These are phyloP conservation scores for Vombatus ursinus DNA, from an alignment of 2,113 vertebrate genomes.

Conservation along the genomic window DNA sequence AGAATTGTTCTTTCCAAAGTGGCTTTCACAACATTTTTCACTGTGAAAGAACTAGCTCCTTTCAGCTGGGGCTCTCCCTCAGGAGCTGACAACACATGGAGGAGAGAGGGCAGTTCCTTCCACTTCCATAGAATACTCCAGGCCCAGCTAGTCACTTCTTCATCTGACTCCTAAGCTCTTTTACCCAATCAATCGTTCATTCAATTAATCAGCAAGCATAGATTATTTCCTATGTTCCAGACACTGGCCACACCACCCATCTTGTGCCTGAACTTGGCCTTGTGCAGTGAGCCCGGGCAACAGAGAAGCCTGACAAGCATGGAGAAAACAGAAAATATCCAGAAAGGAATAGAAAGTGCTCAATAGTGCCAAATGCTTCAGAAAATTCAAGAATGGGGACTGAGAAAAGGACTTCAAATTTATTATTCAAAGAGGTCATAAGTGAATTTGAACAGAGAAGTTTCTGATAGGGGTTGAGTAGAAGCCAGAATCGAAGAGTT, in stretches of 20 bases:
- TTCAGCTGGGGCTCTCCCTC: background rate
- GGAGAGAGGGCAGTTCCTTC: background rate
- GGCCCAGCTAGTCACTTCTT: background rate
- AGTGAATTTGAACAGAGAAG: background rate
- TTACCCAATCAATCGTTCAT: background rate
- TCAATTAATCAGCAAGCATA: background rate
- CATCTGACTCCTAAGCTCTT: background rate
- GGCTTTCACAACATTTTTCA: background rate
- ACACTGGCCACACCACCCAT: background rate
- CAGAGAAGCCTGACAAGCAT: too few species aligned
- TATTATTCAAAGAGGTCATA: background rate
- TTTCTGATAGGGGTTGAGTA: background rate
- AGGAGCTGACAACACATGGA: background rate
- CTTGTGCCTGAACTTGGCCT: too few species aligned
- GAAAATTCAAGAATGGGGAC: background rate
- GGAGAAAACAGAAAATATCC: too few species aligned
- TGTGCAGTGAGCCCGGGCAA: too few species aligned
- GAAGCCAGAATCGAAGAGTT: background rate
- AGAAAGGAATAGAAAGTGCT: background rate
- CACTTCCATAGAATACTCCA: background rate
- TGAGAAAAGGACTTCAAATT: background rate
- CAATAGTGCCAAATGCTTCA: background rate
- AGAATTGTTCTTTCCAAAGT: background rate
- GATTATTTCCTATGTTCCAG: background rate
- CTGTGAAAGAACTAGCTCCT: background rate